Conservation (phyloP, 2,888 invertebrate species). For the Hemaris fuciformis region DNA sequence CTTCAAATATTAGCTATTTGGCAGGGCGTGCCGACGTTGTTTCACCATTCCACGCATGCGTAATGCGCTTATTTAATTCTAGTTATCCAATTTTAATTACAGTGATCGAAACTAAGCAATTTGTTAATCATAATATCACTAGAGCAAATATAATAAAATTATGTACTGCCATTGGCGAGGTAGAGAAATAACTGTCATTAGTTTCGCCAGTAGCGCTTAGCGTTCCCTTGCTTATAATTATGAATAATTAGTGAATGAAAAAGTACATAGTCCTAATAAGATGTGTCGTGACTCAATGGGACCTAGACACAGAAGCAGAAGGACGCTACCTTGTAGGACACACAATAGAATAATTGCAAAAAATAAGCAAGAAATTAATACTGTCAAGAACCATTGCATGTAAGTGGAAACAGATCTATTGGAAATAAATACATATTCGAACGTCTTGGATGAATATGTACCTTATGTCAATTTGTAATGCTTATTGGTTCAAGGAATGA, state of each 20-base stretch:
- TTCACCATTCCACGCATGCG: slow-evolving; percentile 15
- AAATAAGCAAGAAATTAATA: background rate
- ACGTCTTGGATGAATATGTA: background rate
- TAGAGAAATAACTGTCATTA: background rate
- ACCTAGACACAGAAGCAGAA: slow-evolving; percentile 7
- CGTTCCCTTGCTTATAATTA: background rate
- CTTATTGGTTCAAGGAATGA: slow-evolving; percentile 8
- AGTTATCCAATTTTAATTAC: slow-evolving; percentile 10
- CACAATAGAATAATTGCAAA: background rate
- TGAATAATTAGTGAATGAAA: background rate
- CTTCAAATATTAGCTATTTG: slow-evolving; percentile 11
- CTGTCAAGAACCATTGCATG: slow-evolving; percentile 13
- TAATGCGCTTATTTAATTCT: slow-evolving; percentile 13
- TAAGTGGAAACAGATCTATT: background rate
- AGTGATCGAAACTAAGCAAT: background rate
- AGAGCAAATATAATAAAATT: background rate
- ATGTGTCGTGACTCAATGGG: slow-evolving; percentile 1
- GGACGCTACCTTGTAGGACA: slow-evolving; percentile 1
- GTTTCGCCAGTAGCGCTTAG: background rate
- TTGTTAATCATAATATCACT: background rate
- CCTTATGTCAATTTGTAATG: background rate
- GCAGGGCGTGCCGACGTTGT: slow-evolving; percentile 4
- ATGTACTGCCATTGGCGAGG: background rate
- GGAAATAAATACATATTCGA: background rate
- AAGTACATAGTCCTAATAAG: slow-evolving; percentile 1